These are phyloP conservation scores for Drosophila histrio DNA, from an alignment of 2,888 invertebrate species.

Conservation along the genomic window DNA sequence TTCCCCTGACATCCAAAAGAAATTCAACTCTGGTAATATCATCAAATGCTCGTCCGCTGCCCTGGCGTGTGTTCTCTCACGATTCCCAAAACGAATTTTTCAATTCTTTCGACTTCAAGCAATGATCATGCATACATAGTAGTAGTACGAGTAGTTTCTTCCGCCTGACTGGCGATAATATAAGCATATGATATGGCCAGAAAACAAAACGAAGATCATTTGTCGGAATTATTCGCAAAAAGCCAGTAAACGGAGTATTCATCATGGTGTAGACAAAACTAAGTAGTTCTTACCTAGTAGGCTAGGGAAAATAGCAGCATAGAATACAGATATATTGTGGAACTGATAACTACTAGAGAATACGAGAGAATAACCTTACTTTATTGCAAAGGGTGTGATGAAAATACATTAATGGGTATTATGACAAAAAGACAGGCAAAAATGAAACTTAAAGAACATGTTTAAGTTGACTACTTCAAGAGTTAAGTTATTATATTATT, in stretches of 20 bases:
- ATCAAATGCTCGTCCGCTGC: slow-evolving; percentile 1
- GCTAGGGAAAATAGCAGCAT: neutral
- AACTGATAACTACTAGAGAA: neutral
- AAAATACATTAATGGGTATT: neutral
- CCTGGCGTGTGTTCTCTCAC: slow-evolving; percentile 25
- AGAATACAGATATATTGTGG: neutral
- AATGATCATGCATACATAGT: slow-evolving; percentile 5
- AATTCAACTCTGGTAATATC: neutral
- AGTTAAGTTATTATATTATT: too few species aligned
- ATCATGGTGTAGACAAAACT: neutral
- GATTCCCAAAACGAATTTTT: slow-evolving; percentile 10
- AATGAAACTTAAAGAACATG: too few species aligned
- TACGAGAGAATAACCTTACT: neutral
- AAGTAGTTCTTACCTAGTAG: neutral
- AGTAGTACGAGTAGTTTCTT: slow-evolving; percentile 37
- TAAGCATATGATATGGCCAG: slow-evolving; percentile 7
- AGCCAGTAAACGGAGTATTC: too few species aligned
- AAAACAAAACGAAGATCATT: neutral
- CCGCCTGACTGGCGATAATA: slow-evolving; percentile 34
- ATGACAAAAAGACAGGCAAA: too few species aligned
- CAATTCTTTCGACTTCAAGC: slow-evolving; percentile 18
- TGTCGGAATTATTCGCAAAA: neutral
- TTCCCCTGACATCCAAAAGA: neutral
- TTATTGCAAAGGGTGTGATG: neutral
- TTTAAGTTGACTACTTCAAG: too few species aligned